Evolutionary conservation across 2,888 invertebrate genomes (phyloP).

Genomic region (Sminthurinus aureus): DNA sequence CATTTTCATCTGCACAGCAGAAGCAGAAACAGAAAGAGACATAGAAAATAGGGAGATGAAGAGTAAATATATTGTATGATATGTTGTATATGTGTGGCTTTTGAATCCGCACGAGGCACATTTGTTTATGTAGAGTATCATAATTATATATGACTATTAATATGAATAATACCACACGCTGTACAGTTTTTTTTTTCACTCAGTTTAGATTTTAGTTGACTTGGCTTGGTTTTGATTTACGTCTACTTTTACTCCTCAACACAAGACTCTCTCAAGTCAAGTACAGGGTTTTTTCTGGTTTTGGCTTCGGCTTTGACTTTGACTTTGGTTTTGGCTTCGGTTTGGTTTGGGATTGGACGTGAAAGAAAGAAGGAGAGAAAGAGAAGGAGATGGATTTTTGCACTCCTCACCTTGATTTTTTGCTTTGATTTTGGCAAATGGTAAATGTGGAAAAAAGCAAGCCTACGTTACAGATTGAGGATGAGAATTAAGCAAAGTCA

Average conservation of each 20-base stretch:
- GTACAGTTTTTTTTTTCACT: too few relatives aligned
- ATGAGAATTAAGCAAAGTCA: constrained; percentile 12
- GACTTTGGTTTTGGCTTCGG: not conserved
- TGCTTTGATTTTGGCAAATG: constrained; percentile 26
- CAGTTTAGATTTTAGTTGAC: too few relatives aligned
- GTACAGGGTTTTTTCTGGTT: not conserved
- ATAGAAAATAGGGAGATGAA: not conserved
- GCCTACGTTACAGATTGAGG: not conserved
- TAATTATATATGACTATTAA: too few relatives aligned
- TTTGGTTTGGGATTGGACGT: too few relatives aligned
- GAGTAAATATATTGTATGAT: not conserved
- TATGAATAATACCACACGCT: too few relatives aligned
- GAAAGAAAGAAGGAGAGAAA: not conserved
- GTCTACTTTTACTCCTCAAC: not conserved
- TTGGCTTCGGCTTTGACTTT: not conserved
- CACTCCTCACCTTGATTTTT: constrained; percentile 23
- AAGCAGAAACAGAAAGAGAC: too few relatives aligned
- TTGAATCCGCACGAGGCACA: not conserved
- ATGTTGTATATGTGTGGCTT: too few relatives aligned
- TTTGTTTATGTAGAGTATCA: not conserved
- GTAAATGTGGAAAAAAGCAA: constrained; percentile 3
- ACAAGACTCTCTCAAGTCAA: not conserved
- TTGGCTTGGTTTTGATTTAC: too few relatives aligned
- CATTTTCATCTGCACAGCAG: not conserved
- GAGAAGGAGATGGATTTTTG: constrained; percentile 20